Evolutionary conservation across 2,888 invertebrate species (phyloP).

Genomic region (Drosophila austrosaltans): DNA sequence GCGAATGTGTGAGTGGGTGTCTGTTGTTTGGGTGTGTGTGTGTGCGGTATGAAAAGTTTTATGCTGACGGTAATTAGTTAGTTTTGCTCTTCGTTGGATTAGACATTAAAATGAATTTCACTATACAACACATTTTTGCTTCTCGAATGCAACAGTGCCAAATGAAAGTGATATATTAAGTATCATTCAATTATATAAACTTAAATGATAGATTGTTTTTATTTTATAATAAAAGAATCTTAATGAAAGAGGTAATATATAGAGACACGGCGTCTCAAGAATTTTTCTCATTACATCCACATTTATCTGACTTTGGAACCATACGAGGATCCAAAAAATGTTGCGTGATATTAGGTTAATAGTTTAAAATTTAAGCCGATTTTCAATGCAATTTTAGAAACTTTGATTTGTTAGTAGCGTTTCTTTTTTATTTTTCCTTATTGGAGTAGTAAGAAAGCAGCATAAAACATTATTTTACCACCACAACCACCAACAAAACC

Average conservation of each 20-base stretch:
- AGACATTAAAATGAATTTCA: neutral
- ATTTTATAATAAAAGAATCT: neutral
- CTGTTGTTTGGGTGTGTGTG: neutral
- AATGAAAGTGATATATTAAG: neutral
- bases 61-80: conserved; percentile 19
- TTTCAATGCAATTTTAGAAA: neutral
- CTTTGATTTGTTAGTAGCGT: neutral
- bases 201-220: neutral
- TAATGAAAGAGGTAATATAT: too few relatives aligned
- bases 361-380: neutral
- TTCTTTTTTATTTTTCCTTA: neutral
- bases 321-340: neutral
- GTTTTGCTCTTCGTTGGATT: neutral
- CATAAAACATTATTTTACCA: conserved; percentile 46
- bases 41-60: conserved; percentile 14
- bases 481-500: conserved; percentile 61
- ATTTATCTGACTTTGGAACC: neutral
- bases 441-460: conserved; percentile 32
- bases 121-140: neutral
- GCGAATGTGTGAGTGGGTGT: neutral
- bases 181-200: neutral
- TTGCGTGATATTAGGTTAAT: neutral
- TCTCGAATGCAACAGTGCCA: neutral
- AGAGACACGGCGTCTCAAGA: too few relatives aligned
- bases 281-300: neutral